Conservation (phyloP, 2,797 vertebrate species). For the Paramormyrops hopkinsi region DNA sequence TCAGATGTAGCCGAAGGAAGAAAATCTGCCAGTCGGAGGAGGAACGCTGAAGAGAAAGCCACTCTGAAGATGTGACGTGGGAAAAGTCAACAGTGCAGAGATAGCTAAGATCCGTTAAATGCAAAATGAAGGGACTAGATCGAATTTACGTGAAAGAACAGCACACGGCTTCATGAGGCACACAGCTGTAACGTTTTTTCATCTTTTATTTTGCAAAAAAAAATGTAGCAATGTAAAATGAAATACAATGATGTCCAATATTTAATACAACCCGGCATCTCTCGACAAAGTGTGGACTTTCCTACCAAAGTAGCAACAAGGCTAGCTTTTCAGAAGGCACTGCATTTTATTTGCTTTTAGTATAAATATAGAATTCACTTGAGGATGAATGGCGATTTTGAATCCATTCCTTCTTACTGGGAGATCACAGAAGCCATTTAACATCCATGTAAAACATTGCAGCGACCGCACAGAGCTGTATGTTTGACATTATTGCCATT, state of each 20-base stretch:
- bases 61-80: not conserved
- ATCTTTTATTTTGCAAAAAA: constrained; percentile 46
- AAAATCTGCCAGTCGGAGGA: not conserved
- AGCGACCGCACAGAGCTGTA: not conserved
- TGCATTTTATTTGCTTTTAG: constrained; percentile 5
- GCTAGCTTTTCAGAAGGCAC: constrained; percentile 21
- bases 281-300: constrained; percentile 7
- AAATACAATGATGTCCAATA: constrained; percentile 8
- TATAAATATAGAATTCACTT: not conserved
- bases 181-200: not conserved
- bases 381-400: not conserved
- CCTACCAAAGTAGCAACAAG: not conserved
- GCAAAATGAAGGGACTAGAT: not conserved
- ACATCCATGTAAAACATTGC: not conserved
- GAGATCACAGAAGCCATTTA: not conserved
- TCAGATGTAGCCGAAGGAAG: not conserved
- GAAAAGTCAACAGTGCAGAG: not conserved
- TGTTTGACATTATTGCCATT: not conserved
- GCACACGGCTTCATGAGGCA: not conserved
- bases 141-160: not conserved
- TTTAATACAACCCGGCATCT: constrained; percentile 23
- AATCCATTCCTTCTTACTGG: not conserved
- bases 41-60: not conserved
- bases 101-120: not conserved
- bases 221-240: constrained; percentile 22